Conservation (phyloP, 2,888 invertebrate species). For the Neoascia interrupta region DNA sequence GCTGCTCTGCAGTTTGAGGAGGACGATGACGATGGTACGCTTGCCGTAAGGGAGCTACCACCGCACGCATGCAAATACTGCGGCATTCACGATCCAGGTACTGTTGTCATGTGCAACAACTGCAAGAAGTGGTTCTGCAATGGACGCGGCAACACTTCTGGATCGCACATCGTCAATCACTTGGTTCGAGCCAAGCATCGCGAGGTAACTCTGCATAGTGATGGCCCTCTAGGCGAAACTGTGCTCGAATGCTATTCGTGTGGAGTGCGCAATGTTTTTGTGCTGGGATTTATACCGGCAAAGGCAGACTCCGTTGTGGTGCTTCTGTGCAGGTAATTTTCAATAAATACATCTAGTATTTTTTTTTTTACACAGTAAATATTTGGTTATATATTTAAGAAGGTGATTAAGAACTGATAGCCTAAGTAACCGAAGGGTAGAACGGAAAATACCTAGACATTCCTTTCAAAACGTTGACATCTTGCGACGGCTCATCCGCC, state of each 20-base stretch:
- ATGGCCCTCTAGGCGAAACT: constrained; percentile 98
- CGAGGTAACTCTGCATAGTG: constrained; percentile 97
- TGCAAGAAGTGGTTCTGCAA: constrained; percentile 99
- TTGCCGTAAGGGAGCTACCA: constrained; percentile 92
- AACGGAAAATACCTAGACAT: no score
- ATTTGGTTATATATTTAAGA: no score
- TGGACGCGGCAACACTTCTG: constrained; percentile 98
- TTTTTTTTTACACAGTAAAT: no score
- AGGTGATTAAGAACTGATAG: no score
- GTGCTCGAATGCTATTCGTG: constrained; percentile 99
- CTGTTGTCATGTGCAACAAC: constrained; percentile 98
- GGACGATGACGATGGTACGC: constrained; percentile 94
- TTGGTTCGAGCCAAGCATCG: constrained; percentile 99
- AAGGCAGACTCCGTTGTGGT: constrained; percentile 99
- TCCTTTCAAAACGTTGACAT: no score
- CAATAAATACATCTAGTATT: no score
- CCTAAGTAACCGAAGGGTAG: no score
- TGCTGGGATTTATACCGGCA: constrained; percentile 99
- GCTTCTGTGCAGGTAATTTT: constrained; percentile 89
- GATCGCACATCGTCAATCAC: constrained; percentile 99
- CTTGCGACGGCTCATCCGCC: no score
- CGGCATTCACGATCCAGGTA: constrained; percentile 97
- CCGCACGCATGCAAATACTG: constrained; percentile 99
- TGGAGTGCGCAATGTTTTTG: constrained; percentile 98
- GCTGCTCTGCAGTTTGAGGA: constrained; percentile 97